Conservation (phyloP, 2,888 invertebrate species). For the Parnassius apollo region DNA sequence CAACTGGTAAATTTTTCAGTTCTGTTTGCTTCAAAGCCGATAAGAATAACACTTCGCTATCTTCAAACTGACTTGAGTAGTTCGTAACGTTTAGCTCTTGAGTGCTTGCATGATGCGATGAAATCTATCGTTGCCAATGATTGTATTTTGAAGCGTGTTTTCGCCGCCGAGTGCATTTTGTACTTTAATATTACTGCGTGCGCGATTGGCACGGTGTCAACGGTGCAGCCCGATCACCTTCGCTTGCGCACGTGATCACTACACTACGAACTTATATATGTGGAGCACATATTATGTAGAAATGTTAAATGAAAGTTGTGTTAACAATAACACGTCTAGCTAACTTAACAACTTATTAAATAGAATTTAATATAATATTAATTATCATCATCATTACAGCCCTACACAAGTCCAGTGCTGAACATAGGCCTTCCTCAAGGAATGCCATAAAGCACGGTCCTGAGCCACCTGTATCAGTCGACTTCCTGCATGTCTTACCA, state of each 20-base stretch:
- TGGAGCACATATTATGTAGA: background rate
- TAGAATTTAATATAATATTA: no score
- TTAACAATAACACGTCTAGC: no score
- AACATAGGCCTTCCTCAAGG: no score
- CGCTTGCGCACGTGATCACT: conserved; percentile 42
- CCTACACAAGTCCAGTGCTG: no score
- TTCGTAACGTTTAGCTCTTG: background rate
- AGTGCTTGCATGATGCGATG: background rate
- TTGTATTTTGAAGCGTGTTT: conserved; percentile 30
- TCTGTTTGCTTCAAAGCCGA: no score
- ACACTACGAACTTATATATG: background rate
- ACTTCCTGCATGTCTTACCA: no score
- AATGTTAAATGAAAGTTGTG: background rate
- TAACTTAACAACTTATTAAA: no score
- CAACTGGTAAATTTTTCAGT: no score
- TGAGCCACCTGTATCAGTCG: no score
- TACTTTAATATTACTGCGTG: conserved; percentile 50
- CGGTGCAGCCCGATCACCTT: conserved; percentile 61
- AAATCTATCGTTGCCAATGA: conserved; percentile 28
- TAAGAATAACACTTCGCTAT: conserved; percentile 1
- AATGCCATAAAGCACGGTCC: no score
- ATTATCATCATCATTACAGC: no score
- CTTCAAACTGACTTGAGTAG: conserved; percentile 11
- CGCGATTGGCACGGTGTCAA: conserved; percentile 67
- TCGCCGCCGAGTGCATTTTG: conserved; percentile 36